Percentiles rank a stretch among this genome's conserved stretches.
Conservation (phyloP, 2,888 invertebrate genomes). For the Drosophila mimica region DNA sequence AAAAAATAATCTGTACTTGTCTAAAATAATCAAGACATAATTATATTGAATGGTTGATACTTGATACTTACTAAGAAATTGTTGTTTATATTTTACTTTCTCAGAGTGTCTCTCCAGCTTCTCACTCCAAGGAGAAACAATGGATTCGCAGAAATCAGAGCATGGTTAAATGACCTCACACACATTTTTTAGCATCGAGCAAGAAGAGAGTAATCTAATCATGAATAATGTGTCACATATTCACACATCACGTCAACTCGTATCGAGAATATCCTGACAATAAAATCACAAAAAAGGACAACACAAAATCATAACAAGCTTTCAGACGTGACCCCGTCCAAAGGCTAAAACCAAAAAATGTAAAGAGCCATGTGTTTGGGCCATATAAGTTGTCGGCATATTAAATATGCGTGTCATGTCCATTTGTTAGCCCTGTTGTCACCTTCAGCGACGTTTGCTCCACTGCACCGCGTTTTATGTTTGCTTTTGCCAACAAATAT, state of each 20-base stretch:
- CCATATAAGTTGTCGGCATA: slow-evolving; percentile 28
- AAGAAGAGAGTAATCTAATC: slow-evolving; percentile 59
- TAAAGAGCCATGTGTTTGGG: slow-evolving; percentile 21
- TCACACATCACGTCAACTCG: slow-evolving; percentile 50
- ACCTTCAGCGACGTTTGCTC: slow-evolving; percentile 62
- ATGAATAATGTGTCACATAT: slow-evolving; percentile 79
- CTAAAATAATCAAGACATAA: neutral
- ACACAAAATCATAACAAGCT: slow-evolving; percentile 72
- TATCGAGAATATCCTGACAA: slow-evolving; percentile 17
- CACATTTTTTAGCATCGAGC: slow-evolving; percentile 39
- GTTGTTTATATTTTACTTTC: neutral
- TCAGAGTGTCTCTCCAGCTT: neutral
- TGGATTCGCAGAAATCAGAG: slow-evolving; percentile 4
- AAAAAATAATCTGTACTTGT: neutral
- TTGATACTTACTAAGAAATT: neutral
- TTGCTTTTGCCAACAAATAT: slow-evolving; percentile 43
- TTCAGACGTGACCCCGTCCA: slow-evolving; percentile 48
- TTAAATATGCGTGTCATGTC: slow-evolving; percentile 80
- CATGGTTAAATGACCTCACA: slow-evolving; percentile 1
- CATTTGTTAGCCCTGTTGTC: slow-evolving; percentile 69
- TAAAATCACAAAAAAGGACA: slow-evolving; percentile 56
- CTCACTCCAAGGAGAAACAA: neutral
- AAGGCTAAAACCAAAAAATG: slow-evolving; percentile 5
- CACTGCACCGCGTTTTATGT: slow-evolving; percentile 28
- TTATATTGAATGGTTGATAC: neutral